phyloP scores from a whole-genome alignment of 2,888 invertebrate genomes.

The Eupithecia subumbrata region DNA sequence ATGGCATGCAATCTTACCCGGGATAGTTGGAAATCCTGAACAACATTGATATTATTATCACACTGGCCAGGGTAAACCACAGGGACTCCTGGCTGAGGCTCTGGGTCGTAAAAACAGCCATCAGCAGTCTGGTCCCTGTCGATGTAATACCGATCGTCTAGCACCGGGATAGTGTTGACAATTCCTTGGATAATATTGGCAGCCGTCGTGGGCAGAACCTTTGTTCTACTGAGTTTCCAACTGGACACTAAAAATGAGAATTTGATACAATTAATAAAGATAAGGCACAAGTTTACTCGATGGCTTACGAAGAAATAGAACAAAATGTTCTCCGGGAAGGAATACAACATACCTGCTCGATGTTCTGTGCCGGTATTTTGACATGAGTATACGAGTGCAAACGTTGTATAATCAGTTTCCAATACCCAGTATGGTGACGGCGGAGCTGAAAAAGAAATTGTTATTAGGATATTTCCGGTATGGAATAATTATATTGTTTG shows the following conservation, averaged over 20 bases:
- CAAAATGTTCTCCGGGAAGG: neutral
- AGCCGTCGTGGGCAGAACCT: constrained; percentile 45
- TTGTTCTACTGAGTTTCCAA: constrained; percentile 64
- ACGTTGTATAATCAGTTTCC: constrained; percentile 85
- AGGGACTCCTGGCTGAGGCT: constrained; percentile 50
- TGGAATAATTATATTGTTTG: neutral
- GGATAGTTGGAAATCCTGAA: constrained; percentile 46
- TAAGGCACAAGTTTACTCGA: neutral
- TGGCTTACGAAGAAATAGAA: neutral
- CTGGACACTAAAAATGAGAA: constrained; percentile 47
- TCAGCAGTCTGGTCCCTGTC: constrained; percentile 49
- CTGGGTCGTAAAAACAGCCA: constrained; percentile 65
- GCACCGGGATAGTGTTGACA: constrained; percentile 50
- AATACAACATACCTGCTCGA: constrained; percentile 51
- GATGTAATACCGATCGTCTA: constrained; percentile 55
- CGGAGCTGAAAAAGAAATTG: constrained; percentile 50
- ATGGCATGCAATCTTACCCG: constrained; percentile 26
- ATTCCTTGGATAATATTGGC: constrained; percentile 48
- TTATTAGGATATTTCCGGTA: neutral
- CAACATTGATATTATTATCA: constrained; percentile 47
- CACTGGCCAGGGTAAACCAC: constrained; percentile 62
- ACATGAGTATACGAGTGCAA: constrained; percentile 86
- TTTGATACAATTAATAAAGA: neutral
- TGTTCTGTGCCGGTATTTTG: constrained; percentile 55
- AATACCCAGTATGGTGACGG: constrained; percentile 83